Conservation (phyloP, 2,888 invertebrate species). For the Drosophila pseudotalamancana region DNA sequence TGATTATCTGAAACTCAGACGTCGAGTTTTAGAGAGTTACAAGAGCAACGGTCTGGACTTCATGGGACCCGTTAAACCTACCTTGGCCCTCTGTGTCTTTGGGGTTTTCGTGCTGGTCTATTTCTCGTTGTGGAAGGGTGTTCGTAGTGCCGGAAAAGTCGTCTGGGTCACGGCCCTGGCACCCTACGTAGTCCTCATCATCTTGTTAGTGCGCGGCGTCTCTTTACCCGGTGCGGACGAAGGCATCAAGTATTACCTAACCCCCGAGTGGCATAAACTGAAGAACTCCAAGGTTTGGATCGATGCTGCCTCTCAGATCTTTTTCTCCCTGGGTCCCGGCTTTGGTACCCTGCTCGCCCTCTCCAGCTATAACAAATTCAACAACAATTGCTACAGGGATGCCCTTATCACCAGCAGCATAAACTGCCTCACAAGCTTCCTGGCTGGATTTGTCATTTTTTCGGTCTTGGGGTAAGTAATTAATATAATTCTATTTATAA, state of each 20-base stretch:
- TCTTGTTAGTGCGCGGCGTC: slow-evolving; percentile 92
- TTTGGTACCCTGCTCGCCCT: slow-evolving; percentile 95
- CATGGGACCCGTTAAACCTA: slow-evolving; percentile 95
- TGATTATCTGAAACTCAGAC: slow-evolving; percentile 85
- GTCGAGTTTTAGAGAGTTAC: slow-evolving; percentile 93
- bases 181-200: slow-evolving; percentile 95
- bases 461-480: slow-evolving; percentile 91
- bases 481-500: not conserved
- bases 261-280: slow-evolving; percentile 94
- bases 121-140: slow-evolving; percentile 98
- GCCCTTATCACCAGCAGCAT: slow-evolving; percentile 95
- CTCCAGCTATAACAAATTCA: slow-evolving; percentile 97
- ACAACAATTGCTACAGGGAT: slow-evolving; percentile 95
- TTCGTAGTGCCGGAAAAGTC: slow-evolving; percentile 96
- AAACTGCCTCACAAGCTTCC: slow-evolving; percentile 95
- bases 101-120: slow-evolving; percentile 97
- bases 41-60: slow-evolving; percentile 92
- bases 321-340: slow-evolving; percentile 96
- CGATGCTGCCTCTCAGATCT: slow-evolving; percentile 96
- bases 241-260: slow-evolving; percentile 94
- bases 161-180: slow-evolving; percentile 98
- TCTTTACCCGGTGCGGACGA: slow-evolving; percentile 93
- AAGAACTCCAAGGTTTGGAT: slow-evolving; percentile 94
- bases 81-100: slow-evolving; percentile 94
- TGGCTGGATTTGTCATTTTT: slow-evolving; percentile 97